These are phyloP conservation scores for Neopipo cinnamomea DNA, from an alignment of 2,113 vertebrate genomes.

Conservation along the genomic window DNA sequence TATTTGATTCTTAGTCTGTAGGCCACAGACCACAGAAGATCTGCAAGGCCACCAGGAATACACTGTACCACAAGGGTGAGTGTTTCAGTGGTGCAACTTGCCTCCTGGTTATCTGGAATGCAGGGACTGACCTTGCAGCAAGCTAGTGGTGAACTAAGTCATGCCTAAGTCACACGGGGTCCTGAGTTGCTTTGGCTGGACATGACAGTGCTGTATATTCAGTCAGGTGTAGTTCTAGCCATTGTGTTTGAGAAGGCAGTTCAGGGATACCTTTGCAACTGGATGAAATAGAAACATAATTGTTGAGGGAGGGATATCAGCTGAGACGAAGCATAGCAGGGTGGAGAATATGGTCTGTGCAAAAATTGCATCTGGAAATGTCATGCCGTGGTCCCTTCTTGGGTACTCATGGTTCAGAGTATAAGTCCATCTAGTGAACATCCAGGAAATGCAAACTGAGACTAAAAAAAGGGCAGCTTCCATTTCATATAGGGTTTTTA, in stretches of 20 bases:
- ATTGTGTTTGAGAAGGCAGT: background rate
- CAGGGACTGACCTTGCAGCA: background rate
- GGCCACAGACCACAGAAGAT: background rate
- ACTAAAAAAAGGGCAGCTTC: background rate
- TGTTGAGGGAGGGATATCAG: background rate
- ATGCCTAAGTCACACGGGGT: no score
- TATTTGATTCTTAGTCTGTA: background rate
- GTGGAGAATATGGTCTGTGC: background rate
- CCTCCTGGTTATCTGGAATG: background rate
- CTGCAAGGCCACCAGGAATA: background rate
- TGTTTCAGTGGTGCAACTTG: background rate
- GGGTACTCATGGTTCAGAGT: background rate
- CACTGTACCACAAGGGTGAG: background rate
- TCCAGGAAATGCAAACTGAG: background rate
- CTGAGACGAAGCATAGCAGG: background rate
- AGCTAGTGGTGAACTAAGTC: background rate
- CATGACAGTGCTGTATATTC: background rate
- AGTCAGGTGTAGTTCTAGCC: background rate
- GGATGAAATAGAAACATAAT: background rate
- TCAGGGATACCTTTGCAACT: background rate
- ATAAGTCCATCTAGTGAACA: background rate
- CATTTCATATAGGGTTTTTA: background rate
- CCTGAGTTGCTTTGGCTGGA: background rate
- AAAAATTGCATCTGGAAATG: background rate
- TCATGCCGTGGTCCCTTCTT: background rate